Conservation (phyloP, 2,888 invertebrate species). For the Morpho achilles region DNA sequence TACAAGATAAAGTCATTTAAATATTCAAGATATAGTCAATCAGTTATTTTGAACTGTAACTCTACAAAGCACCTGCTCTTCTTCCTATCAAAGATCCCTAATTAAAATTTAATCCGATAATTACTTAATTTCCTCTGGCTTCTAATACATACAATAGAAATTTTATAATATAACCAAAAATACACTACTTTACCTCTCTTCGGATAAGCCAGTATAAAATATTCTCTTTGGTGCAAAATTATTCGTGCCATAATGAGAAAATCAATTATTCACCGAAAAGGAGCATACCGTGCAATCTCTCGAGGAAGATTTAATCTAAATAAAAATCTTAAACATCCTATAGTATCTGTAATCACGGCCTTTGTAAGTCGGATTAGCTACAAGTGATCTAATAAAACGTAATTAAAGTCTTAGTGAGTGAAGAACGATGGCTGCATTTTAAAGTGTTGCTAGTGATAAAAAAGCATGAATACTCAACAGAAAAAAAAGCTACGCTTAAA, state of each 20-base stretch:
- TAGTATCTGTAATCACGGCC: too few species aligned
- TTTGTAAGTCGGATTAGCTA: too few species aligned
- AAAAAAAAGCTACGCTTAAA: too few species aligned
- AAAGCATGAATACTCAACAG: too few species aligned
- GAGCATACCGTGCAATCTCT: conserved; percentile 27
- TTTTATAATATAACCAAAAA: conserved; percentile 20
- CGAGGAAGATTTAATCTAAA: conserved; percentile 23
- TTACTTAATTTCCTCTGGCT: conserved; percentile 5
- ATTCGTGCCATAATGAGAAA: conserved; percentile 29
- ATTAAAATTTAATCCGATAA: neutral
- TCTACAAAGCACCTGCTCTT: too few species aligned
- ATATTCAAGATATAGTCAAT: too few species aligned
- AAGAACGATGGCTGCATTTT: too few species aligned
- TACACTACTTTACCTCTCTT: conserved; percentile 21
- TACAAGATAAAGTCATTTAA: too few species aligned
- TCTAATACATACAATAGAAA: conserved; percentile 12
- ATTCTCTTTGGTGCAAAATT: conserved; percentile 29
- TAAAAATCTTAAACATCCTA: conserved; percentile 24
- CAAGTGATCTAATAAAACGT: too few species aligned
- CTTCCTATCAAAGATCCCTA: neutral
- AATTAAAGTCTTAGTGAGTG: too few species aligned
- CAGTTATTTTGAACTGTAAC: too few species aligned
- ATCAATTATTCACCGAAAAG: conserved; percentile 36
- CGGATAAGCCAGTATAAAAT: conserved; percentile 19
- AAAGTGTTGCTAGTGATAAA: too few species aligned